These are phyloP conservation scores for Latrodectus hesperus DNA, from an alignment of 2,888 invertebrate genomes.

Conservation along the genomic window DNA sequence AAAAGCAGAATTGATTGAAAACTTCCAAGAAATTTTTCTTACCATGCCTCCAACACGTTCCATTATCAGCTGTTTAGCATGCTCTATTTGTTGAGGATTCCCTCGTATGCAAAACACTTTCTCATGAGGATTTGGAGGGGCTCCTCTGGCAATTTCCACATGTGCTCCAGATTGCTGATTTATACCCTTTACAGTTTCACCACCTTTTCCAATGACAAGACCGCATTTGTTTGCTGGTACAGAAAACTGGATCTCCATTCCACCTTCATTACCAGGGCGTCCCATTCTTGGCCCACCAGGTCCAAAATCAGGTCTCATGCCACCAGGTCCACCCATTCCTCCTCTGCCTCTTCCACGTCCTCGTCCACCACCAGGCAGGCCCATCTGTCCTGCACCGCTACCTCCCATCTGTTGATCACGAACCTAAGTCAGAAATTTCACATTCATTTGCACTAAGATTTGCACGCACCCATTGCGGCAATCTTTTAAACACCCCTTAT, in stretches of 20 bases:
- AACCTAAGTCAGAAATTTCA: conserved; percentile 59
- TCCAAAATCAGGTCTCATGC: conserved; percentile 59
- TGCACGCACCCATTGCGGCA: conserved; percentile 53
- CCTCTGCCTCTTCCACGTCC: conserved; percentile 79
- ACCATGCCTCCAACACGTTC: conserved; percentile 86
- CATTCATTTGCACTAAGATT: conserved; percentile 62
- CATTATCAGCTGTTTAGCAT: conserved; percentile 95
- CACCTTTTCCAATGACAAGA: conserved; percentile 96
- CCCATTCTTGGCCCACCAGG: conserved; percentile 63
- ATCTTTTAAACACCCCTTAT: neutral
- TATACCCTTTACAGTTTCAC: conserved; percentile 97
- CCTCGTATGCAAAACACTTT: conserved; percentile 95
- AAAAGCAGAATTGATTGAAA: neutral
- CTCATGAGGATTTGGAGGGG: conserved; percentile 84
- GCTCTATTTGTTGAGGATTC: conserved; percentile 93
- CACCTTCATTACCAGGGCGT: conserved; percentile 45
- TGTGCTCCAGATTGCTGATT: conserved; percentile 97
- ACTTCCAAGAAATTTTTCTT: neutral
- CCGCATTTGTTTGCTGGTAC: conserved; percentile 98
- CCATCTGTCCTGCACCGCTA: conserved; percentile 35
- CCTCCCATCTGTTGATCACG: conserved; percentile 68
- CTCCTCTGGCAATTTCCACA: conserved; percentile 94
- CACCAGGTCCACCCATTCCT: conserved; percentile 47
- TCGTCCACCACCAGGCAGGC: conserved; percentile 37
- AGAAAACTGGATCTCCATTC: conserved; percentile 87